These are phyloP conservation scores for Colostygia pectinataria DNA, from an alignment of 2,888 invertebrate species.

Conservation along the genomic window DNA sequence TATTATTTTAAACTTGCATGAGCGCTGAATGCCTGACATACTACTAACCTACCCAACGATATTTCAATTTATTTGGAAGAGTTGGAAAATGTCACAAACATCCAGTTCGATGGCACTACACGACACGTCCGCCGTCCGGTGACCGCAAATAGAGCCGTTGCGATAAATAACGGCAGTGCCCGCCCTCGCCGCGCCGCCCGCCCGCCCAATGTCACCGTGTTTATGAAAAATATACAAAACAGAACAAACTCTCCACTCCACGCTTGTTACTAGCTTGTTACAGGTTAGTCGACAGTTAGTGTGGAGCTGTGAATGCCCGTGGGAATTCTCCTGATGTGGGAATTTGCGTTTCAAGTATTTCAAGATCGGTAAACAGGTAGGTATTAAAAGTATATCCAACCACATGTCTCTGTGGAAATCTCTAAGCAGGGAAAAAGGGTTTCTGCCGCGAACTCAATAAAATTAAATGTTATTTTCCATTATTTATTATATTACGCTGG, in stretches of 20 bases:
- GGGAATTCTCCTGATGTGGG: background rate
- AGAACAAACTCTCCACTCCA: slow-evolving; percentile 1
- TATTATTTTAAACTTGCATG: too few species aligned
- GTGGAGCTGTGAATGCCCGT: too few species aligned
- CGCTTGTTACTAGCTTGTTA: slow-evolving; percentile 21
- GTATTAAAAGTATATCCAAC: too few species aligned
- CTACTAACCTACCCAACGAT: too few species aligned
- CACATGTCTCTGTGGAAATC: too few species aligned
- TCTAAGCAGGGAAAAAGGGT: too few species aligned
- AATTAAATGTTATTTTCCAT: too few species aligned
- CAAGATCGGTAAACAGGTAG: background rate
- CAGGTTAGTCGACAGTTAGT: too few species aligned
- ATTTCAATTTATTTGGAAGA: too few species aligned
- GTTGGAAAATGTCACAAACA: slow-evolving; percentile 2
- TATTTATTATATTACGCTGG: too few species aligned
- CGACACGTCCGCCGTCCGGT: slow-evolving; percentile 12
- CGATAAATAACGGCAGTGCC: slow-evolving; percentile 25
- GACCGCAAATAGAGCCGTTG: slow-evolving; percentile 25
- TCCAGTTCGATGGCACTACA: slow-evolving; percentile 7
- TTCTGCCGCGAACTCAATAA: too few species aligned
- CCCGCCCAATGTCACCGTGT: slow-evolving; percentile 19
- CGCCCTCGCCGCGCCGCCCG: slow-evolving; percentile 10
- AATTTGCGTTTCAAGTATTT: background rate
- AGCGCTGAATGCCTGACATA: too few species aligned
- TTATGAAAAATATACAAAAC: slow-evolving; percentile 22